A percentile compares a stretch with the other conserved stretches of the same genome.
Conservation (phyloP, 2,113 vertebrate species). For the Tympanuchus pallidicinctus region DNA sequence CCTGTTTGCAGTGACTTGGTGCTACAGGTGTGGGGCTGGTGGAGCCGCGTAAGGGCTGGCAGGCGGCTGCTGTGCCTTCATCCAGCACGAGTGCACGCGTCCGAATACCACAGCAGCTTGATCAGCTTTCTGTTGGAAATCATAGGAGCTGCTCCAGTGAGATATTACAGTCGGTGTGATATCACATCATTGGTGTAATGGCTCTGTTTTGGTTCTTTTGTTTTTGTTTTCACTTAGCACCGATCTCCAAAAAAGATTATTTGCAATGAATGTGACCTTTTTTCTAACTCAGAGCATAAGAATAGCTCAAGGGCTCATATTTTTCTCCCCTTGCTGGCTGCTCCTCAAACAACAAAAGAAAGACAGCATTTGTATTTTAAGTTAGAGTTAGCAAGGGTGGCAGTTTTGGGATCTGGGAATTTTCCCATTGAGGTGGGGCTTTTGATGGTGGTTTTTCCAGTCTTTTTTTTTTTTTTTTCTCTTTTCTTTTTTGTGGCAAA, state of each 20-base stretch:
- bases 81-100: background rate
- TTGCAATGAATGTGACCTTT: constrained; percentile 63
- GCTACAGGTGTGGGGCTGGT: background rate
- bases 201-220: background rate
- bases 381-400: constrained; percentile 22
- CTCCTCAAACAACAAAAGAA: constrained; percentile 69
- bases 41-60: background rate
- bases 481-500: background rate
- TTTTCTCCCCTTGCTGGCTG: constrained; percentile 56
- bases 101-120: background rate
- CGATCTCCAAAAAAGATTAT: constrained; percentile 44
- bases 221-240: background rate
- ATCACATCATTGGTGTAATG: background rate
- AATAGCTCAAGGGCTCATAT: constrained; percentile 60
- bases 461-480: background rate
- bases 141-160: background rate
- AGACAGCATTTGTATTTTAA: constrained; percentile 47
- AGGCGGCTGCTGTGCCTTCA: background rate
- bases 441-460: background rate
- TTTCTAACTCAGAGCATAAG: constrained; percentile 39
- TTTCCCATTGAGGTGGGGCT: background rate
- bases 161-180: background rate
- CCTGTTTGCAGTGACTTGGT: background rate
- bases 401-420: constrained; percentile 31
- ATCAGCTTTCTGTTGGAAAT: background rate